phyloP scores from a whole-genome alignment of 2,113 vertebrate species.

The Oryzias melastigma region DNA sequence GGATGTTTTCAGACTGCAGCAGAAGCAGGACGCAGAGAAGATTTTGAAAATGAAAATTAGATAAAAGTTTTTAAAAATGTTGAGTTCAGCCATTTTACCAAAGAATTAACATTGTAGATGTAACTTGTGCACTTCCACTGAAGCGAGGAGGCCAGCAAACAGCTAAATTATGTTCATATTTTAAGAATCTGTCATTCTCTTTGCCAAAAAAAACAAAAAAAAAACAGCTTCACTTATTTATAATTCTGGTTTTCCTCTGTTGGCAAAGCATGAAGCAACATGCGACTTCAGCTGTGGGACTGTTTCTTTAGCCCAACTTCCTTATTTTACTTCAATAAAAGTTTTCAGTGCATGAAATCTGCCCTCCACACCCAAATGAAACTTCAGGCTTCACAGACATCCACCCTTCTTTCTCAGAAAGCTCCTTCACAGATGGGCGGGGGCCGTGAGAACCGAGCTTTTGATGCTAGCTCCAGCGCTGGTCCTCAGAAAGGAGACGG shows the following conservation, averaged over 20 bases:
- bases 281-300: background rate
- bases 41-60: no score
- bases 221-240: no score
- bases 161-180: no score
- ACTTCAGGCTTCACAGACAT: background rate
- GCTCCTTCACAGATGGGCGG: background rate
- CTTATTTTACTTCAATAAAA: background rate
- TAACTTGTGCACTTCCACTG: no score
- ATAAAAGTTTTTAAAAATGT: no score
- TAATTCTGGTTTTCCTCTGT: background rate
- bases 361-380: background rate
- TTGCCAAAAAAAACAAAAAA: no score
- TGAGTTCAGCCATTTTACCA: no score
- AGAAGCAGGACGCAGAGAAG: no score
- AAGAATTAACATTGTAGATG: no score
- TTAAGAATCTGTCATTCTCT: no score
- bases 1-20: no score
- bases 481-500: conserved; percentile 19
- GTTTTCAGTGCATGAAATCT: background rate
- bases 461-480: background rate
- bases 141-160: no score
- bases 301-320: background rate
- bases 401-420: conserved; percentile 13
- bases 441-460: background rate
- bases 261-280: background rate